These are phyloP conservation scores for Callinectes sapidus DNA, from an alignment of 2,888 invertebrate species.

Conservation along the genomic window DNA sequence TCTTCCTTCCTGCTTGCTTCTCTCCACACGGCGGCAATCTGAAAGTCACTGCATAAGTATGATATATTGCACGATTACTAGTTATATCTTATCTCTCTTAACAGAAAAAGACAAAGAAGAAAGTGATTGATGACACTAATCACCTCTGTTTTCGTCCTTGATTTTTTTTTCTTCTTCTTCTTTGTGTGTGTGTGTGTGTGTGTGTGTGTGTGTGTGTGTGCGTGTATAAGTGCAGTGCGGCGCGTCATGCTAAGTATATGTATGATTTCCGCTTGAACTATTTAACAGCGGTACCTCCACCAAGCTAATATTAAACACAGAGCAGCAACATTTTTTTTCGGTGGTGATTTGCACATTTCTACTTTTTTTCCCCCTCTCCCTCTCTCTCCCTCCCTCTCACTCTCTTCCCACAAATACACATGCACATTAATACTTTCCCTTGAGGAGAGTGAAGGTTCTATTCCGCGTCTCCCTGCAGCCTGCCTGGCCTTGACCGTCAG, in stretches of 20 bases:
- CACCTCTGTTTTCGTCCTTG: background rate
- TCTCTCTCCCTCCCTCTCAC: too few relatives aligned
- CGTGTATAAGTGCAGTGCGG: background rate
- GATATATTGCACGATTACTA: background rate
- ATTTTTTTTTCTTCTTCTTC: background rate
- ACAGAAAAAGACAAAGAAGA: background rate
- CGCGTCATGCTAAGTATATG: background rate
- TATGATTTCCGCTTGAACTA: constrained; percentile 16
- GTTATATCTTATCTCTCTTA: background rate
- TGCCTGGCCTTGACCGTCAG: background rate
- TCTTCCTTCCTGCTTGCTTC: background rate
- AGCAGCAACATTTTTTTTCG: background rate
- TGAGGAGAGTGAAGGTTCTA: background rate
- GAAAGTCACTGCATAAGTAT: background rate
- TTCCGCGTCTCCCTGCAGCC: background rate
- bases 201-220: background rate
- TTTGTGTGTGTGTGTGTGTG: background rate
- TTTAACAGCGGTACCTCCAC: background rate
- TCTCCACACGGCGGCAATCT: background rate
- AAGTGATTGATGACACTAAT: background rate
- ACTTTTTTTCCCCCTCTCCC: background rate
- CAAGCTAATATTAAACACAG: background rate
- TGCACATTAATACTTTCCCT: constrained; percentile 3
- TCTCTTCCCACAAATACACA: background rate
- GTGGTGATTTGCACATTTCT: background rate